Conservation (phyloP, 2,797 vertebrate genomes). For the Sparus aurata region DNA sequence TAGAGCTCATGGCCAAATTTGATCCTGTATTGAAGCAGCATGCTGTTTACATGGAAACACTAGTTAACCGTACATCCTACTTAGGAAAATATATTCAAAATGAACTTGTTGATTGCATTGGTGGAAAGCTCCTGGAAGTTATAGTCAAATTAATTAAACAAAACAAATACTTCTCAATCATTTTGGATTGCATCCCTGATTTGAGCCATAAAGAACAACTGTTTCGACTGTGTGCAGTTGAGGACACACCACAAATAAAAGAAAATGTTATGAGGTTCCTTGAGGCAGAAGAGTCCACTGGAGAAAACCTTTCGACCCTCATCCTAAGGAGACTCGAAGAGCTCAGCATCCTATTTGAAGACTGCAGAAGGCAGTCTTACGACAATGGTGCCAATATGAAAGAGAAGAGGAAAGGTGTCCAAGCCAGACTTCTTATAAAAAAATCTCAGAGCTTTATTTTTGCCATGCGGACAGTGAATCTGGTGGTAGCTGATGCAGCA, state of each 20-base stretch:
- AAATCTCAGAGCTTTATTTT: conserved; percentile 1
- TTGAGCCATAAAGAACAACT: not conserved
- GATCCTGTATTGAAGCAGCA: no score
- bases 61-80: not conserved
- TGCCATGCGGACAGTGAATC: not conserved
- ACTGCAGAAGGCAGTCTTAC: conserved; percentile 15
- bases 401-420: conserved; percentile 6
- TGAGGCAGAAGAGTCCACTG: not conserved
- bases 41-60: no score
- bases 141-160: not conserved
- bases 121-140: not conserved
- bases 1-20: no score
- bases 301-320: not conserved
- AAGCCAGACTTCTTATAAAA: not conserved
- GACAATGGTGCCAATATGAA: conserved; percentile 14
- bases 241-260: not conserved
- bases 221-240: not conserved
- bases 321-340: not conserved
- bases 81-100: conserved; percentile 1
- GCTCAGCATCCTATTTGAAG: conserved; percentile 6
- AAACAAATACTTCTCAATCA: not conserved
- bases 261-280: not conserved
- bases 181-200: conserved; percentile 4
- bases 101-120: not conserved
- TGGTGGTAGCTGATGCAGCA: conserved; percentile 16